phyloP scores from a whole-genome alignment of 2,888 invertebrate species.

The Metopia argyrocephala region DNA sequence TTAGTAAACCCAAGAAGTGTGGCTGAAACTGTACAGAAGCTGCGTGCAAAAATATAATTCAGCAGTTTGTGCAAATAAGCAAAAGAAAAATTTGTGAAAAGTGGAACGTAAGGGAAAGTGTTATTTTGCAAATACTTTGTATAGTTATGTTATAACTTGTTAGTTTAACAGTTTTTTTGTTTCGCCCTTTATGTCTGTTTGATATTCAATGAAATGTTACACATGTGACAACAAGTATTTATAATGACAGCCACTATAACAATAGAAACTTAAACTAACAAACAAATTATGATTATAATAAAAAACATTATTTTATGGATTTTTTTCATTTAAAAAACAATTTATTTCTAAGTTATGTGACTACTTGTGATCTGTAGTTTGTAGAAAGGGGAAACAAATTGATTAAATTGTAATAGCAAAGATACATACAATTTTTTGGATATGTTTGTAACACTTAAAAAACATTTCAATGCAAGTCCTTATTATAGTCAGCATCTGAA shows the following conservation, averaged over 20 bases:
- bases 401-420: too few species aligned
- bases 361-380: constrained; percentile 13
- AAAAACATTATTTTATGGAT: constrained; percentile 12
- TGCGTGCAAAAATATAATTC: constrained; percentile 31
- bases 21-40: constrained; percentile 31
- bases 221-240: constrained; percentile 12
- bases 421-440: too few species aligned
- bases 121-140: background rate
- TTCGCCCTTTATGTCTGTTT: background rate
- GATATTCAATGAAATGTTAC: background rate
- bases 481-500: too few species aligned
- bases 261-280: background rate
- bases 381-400: too few species aligned
- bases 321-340: constrained; percentile 28
- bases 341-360: constrained; percentile 13
- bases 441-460: too few species aligned
- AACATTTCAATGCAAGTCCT: too few species aligned
- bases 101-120: background rate
- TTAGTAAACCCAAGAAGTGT: constrained; percentile 31
- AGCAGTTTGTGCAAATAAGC: background rate
- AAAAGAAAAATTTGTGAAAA: background rate
- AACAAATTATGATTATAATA: constrained; percentile 20
- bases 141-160: background rate
- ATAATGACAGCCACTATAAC: constrained; percentile 19
- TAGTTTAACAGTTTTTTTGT: background rate